These are phyloP conservation scores for Lepidurus apus DNA, from an alignment of 1,140 invertebrate genomes.

Conservation along the genomic window DNA sequence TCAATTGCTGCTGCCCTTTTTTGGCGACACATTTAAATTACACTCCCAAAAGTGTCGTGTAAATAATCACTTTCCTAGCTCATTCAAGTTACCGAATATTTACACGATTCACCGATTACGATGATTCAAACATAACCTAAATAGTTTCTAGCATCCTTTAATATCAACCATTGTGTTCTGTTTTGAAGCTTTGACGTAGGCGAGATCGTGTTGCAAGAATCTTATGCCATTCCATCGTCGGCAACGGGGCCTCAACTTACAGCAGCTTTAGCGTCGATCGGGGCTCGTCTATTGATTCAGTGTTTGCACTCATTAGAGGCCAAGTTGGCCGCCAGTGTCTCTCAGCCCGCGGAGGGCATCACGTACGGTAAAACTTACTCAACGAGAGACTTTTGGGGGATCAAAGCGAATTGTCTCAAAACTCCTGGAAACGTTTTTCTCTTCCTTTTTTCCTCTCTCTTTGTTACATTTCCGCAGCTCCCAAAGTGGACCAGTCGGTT, in stretches of 20 bases:
- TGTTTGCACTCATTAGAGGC: conserved; percentile 56
- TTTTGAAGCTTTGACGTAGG: conserved; percentile 73
- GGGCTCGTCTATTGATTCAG: conserved; percentile 61
- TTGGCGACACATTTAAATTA: too few species aligned
- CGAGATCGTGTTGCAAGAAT: conserved; percentile 64
- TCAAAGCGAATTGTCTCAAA: background rate
- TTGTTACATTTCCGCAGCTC: conserved; percentile 36
- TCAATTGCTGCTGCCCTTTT: too few species aligned
- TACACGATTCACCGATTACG: background rate
- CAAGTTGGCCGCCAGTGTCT: conserved; percentile 51
- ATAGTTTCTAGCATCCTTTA: background rate
- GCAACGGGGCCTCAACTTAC: conserved; percentile 62
- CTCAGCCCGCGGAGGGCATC: conserved; percentile 55
- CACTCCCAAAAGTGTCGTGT: too few species aligned
- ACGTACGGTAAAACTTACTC: conserved; percentile 59
- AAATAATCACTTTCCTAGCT: too few species aligned
- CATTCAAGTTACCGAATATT: too few species aligned
- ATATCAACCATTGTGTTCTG: conserved; percentile 27
- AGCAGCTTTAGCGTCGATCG: conserved; percentile 58
- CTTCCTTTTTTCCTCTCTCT: conserved; percentile 12
- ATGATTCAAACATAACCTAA: background rate
- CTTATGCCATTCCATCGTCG: conserved; percentile 55
- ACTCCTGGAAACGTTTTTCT: background rate
- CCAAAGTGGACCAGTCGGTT: conserved; percentile 38
- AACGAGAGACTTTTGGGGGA: background rate